Conservation (phyloP, 2,113 vertebrate genomes). For the Microtus montanus region DNA sequence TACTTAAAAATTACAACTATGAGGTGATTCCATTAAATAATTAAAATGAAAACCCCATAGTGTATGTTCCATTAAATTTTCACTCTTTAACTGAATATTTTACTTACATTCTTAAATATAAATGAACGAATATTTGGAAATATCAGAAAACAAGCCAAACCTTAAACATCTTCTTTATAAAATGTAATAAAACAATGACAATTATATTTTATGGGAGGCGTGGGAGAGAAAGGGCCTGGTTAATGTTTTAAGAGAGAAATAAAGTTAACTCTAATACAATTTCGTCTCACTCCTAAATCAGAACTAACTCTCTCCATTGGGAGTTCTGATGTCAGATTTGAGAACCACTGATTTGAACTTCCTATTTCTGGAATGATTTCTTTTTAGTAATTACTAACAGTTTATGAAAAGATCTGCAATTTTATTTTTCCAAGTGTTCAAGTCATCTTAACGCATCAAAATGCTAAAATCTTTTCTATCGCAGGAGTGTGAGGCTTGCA, state of each 20-base stretch:
- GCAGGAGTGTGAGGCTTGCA: constrained; percentile 33
- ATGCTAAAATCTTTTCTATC: constrained; percentile 68
- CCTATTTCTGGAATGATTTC: constrained; percentile 61
- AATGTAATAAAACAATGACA: background rate
- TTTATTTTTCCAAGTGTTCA: constrained; percentile 65
- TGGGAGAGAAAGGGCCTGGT: background rate
- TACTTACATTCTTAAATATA: constrained; percentile 27
- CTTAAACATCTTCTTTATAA: background rate
- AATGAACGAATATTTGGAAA: constrained; percentile 39
- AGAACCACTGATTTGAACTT: constrained; percentile 65
- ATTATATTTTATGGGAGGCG: constrained; percentile 14
- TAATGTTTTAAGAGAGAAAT: constrained; percentile 62
- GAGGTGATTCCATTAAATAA: constrained; percentile 29
- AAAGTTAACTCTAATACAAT: constrained; percentile 56
- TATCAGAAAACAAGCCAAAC: background rate
- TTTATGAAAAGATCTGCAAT: constrained; percentile 69
- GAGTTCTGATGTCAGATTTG: constrained; percentile 41
- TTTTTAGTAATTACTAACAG: constrained; percentile 73
- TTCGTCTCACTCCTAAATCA: constrained; percentile 38
- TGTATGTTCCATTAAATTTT: background rate
- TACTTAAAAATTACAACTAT: background rate
- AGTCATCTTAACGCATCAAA: constrained; percentile 73
- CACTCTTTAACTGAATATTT: constrained; percentile 27
- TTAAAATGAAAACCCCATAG: background rate
- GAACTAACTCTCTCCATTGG: constrained; percentile 61